A percentile compares a stretch with the other conserved stretches of the same genome.
Conservation (phyloP, 2,113 vertebrate species). For the Oxygymnocypris stewartii region DNA sequence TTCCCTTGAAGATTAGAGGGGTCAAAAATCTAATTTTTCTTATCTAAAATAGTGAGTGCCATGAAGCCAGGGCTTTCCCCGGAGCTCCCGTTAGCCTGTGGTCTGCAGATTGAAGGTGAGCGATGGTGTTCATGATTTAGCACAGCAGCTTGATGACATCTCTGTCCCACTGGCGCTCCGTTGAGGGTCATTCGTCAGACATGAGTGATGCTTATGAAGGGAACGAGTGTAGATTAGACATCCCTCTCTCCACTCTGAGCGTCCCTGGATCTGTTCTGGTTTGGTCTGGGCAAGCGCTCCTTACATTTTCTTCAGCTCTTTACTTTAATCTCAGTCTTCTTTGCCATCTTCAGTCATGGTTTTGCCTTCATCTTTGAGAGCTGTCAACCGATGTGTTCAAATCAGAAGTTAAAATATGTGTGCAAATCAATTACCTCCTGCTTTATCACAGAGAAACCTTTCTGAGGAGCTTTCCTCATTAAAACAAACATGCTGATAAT, state of each 20-base stretch:
- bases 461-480: not conserved
- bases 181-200: slow-evolving; percentile 55
- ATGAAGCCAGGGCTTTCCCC: slow-evolving; percentile 31
- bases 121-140: slow-evolving; percentile 48
- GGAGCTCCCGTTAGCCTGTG: slow-evolving; percentile 32
- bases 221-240: slow-evolving; percentile 27
- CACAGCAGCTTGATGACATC: slow-evolving; percentile 57
- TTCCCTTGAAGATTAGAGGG: slow-evolving; percentile 41
- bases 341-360: not conserved
- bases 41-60: slow-evolving; percentile 47
- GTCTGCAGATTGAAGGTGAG: slow-evolving; percentile 52
- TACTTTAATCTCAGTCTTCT: not conserved
- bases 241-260: slow-evolving; percentile 18
- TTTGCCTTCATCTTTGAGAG: not conserved
- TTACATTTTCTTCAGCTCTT: not conserved
- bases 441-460: not conserved
- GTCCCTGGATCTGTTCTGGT: not conserved
- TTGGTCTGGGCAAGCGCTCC: not conserved
- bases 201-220: slow-evolving; percentile 46
- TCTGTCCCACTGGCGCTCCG: slow-evolving; percentile 47
- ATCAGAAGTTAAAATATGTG: not conserved
- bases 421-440: not conserved
- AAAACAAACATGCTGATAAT: not conserved
- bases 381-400: not conserved
- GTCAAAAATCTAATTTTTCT: slow-evolving; percentile 47